A percentile compares a stretch with the other conserved stretches of the same genome.
Evolutionary conservation across 2,888 invertebrate species (phyloP).

Genomic region (Helobdella robusta): DNA sequence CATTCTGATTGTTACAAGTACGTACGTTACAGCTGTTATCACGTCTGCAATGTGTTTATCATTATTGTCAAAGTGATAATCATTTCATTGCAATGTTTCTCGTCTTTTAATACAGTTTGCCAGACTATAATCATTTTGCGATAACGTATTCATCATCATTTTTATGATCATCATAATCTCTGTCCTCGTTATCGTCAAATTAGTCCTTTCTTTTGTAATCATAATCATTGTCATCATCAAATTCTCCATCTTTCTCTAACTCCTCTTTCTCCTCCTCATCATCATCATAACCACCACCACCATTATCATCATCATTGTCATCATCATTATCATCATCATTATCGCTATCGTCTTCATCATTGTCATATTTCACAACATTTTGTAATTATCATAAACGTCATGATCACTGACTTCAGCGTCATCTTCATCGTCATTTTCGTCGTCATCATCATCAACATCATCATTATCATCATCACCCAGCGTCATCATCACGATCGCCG

Average conservation of each 20-base stretch:
- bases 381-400: background rate
- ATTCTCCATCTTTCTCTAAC: no score
- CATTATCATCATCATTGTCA: conserved; percentile 7
- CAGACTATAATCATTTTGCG: no score
- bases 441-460: conserved; percentile 20
- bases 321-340: conserved; percentile 16
- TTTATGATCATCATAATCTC: no score
- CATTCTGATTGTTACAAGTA: no score
- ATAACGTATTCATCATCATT: no score
- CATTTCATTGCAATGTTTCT: no score
- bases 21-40: no score
- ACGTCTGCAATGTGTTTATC: no score
- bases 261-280: conserved; percentile 2
- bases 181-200: no score
- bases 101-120: no score
- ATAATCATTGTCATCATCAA: background rate
- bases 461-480: background rate
- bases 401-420: conserved; percentile 1
- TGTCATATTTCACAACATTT: background rate
- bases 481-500: background rate
- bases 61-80: no score
- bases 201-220: no score
- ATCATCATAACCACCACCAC: conserved; percentile 10
- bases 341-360: conserved; percentile 15
- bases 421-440: conserved; percentile 12